A percentile compares a stretch with the other conserved stretches of the same genome.
These are phyloP conservation scores for Onychomys leucogaster DNA, from an alignment of 2,797 vertebrate species.

Conservation along the genomic window DNA sequence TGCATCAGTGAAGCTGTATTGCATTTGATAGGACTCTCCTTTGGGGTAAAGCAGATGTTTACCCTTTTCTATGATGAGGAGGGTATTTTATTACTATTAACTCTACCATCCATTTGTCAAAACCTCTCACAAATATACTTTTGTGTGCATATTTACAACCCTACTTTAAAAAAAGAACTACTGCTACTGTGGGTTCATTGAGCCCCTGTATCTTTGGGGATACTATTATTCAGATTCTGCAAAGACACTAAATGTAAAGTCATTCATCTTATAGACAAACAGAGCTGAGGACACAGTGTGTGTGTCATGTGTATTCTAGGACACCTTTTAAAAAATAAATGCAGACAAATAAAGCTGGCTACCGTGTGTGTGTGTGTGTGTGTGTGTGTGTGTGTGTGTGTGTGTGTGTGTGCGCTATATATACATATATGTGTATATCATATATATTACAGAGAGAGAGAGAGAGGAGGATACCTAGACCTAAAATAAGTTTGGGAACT, in stretches of 20 bases:
- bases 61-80: neutral
- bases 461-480: neutral
- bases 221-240: neutral
- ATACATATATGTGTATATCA: neutral
- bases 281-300: constrained; percentile 1
- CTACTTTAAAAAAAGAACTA: constrained; percentile 3
- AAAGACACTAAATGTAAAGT: constrained; percentile 19
- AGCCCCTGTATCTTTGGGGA: neutral
- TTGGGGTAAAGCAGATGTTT: constrained; percentile 67
- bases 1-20: constrained; percentile 60
- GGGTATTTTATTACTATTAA: constrained; percentile 56
- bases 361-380: neutral
- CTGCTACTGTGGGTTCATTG: neutral
- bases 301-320: constrained; percentile 14
- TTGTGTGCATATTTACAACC: neutral
- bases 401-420: neutral
- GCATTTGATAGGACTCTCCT: constrained; percentile 69
- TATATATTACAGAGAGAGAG: neutral
- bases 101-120: constrained; percentile 8
- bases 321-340: constrained; percentile 38
- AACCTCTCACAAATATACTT: neutral
- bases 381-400: neutral
- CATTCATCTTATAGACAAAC: neutral
- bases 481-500: constrained; percentile 31
- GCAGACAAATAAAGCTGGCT: constrained; percentile 5